These are phyloP conservation scores for Mobula hypostoma DNA, from an alignment of 2,113 vertebrate genomes.

Conservation along the genomic window DNA sequence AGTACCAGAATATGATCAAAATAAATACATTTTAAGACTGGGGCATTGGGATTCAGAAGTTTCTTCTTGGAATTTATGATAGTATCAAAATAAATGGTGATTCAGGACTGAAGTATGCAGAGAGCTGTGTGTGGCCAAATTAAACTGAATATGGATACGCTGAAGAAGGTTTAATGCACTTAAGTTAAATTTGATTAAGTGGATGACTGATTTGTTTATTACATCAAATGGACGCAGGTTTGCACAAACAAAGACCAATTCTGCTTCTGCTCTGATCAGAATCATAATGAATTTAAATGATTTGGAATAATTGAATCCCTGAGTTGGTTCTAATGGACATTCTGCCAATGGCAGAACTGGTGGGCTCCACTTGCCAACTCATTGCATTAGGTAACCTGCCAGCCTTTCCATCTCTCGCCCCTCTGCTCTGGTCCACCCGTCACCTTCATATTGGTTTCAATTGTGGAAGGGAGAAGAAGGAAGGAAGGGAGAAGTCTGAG, in stretches of 20 bases:
- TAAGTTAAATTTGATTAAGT: neutral
- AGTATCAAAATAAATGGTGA: conserved; percentile 27
- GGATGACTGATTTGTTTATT: neutral
- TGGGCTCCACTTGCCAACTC: neutral
- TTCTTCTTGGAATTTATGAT: conserved; percentile 25
- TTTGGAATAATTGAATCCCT: neutral
- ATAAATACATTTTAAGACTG: neutral
- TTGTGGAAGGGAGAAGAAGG: neutral
- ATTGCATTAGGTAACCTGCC: neutral
- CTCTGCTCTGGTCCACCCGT: neutral
- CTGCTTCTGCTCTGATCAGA: neutral
- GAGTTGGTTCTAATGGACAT: neutral
- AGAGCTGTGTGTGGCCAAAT: neutral
- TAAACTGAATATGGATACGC: neutral
- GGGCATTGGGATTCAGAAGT: neutral
- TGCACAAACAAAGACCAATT: neutral
- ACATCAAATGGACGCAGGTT: neutral
- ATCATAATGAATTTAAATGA: neutral
- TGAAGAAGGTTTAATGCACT: neutral
- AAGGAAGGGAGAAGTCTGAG: neutral
- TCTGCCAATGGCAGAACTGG: neutral
- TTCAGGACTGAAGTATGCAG: neutral
- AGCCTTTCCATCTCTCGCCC: neutral
- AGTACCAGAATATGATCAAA: neutral
- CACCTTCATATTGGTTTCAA: neutral